These are phyloP conservation scores for Dasyornis broadbenti DNA, from an alignment of 2,113 vertebrate species.

Conservation along the genomic window DNA sequence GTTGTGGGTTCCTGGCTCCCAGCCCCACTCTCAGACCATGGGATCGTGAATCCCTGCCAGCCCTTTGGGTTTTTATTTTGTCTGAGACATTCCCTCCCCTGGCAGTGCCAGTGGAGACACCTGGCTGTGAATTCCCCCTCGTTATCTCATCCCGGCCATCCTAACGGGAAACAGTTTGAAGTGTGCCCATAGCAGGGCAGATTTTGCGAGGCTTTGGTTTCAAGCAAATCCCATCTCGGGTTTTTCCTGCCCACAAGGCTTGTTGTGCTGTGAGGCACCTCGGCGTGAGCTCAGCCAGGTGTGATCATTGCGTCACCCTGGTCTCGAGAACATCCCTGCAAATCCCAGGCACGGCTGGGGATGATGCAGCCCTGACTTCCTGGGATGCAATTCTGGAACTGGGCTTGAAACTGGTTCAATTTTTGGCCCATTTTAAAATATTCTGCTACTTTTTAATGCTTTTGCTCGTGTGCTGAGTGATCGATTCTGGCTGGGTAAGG, in stretches of 20 bases:
- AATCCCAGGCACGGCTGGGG: not conserved
- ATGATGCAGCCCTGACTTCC: not conserved
- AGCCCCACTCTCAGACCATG: accelerated
- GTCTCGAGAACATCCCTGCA: not conserved
- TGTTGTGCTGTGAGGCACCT: not conserved
- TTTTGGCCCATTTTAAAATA: not conserved
- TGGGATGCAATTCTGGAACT: not conserved
- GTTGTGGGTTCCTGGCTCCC: not conserved
- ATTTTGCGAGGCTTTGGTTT: constrained; percentile 11
- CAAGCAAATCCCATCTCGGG: not conserved
- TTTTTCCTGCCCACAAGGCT: constrained; percentile 20
- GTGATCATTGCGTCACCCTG: not conserved
- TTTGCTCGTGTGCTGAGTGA: not conserved
- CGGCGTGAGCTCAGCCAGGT: not conserved
- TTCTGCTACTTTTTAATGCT: not conserved
- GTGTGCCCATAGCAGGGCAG: not conserved
- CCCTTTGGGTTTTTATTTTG: not conserved
- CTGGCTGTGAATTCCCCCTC: not conserved
- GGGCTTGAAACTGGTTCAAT: not conserved
- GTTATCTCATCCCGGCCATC: not conserved
- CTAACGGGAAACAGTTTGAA: not conserved
- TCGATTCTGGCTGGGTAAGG: not conserved
- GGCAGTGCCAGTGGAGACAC: not conserved
- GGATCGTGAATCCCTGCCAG: not conserved
- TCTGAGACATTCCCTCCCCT: not conserved